These are phyloP conservation scores for Chiloscyllium punctatum DNA, from an alignment of 2,797 vertebrate genomes.

Conservation along the genomic window DNA sequence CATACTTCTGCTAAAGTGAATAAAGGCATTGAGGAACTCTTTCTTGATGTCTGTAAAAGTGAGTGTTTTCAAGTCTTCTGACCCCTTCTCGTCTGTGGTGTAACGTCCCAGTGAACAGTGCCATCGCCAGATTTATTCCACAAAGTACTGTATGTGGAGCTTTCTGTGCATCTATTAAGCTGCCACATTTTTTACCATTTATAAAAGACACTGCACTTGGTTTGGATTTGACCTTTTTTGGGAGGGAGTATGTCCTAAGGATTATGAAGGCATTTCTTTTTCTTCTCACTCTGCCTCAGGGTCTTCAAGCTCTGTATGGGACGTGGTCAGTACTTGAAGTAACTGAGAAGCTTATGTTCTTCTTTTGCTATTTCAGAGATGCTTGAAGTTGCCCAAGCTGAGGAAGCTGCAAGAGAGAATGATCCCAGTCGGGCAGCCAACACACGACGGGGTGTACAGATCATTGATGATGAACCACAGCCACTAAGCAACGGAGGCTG, in stretches of 20 bases:
- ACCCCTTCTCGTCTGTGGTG: neutral
- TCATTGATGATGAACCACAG: constrained; percentile 23
- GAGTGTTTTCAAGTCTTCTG: neutral
- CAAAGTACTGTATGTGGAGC: neutral
- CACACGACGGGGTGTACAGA: neutral
- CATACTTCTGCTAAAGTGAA: constrained; percentile 28
- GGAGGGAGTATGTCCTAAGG: too few relatives aligned
- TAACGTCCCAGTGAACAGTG: neutral
- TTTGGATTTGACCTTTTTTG: neutral
- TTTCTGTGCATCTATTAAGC: neutral
- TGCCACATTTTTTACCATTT: neutral
- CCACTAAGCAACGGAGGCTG: neutral
- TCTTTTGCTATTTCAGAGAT: neutral
- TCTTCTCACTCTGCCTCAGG: neutral
- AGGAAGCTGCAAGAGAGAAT: neutral
- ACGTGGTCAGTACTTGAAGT: neutral
- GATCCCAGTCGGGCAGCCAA: neutral
- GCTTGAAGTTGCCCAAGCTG: constrained; percentile 26
- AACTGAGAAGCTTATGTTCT: neutral
- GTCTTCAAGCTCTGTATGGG: neutral
- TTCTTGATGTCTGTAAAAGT: constrained; percentile 30
- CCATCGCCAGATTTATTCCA: neutral
- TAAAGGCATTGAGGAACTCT: constrained; percentile 32
- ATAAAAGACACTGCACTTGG: neutral
- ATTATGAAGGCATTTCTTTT: neutral